phyloP scores from a whole-genome alignment of 1,140 invertebrate species.

The Cherax quadricarinatus region DNA sequence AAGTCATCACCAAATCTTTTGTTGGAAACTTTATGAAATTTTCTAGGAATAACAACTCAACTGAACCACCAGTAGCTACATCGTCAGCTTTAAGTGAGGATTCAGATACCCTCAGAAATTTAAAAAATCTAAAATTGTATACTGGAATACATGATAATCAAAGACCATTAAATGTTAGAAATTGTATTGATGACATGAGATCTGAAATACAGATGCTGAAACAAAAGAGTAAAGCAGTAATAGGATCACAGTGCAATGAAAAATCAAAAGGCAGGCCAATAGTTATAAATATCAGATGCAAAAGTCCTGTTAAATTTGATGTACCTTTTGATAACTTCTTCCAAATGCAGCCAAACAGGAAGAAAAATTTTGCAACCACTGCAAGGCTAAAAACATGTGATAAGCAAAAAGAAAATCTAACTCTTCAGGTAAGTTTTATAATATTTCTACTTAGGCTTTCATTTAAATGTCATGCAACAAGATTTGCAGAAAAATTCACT shows the following conservation, averaged over 20 bases:
- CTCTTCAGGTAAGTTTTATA: conserved; percentile 41
- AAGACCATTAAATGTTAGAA: neutral
- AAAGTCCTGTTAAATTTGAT: conserved; percentile 53
- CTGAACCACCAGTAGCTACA: neutral
- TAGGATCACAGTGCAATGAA: neutral
- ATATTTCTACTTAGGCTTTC: too few relatives aligned
- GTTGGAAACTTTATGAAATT: neutral
- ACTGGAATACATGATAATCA: neutral
- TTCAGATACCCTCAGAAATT: neutral
- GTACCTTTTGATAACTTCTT: conserved; percentile 10
- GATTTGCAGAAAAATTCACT: neutral
- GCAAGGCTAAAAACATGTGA: neutral
- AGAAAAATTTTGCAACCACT: neutral
- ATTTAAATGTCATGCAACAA: too few relatives aligned
- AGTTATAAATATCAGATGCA: conserved; percentile 1
- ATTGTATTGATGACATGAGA: neutral
- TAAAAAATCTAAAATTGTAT: neutral
- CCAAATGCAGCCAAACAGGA: neutral
- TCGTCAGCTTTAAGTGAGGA: neutral
- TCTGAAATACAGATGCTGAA: neutral
- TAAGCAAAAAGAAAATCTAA: conserved; percentile 5
- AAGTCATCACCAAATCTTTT: neutral
- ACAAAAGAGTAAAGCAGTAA: neutral
- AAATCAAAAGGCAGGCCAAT: neutral
- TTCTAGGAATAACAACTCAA: neutral